phyloP scores from a whole-genome alignment of 2,888 invertebrate genomes.

The Scaptomyza flava region DNA sequence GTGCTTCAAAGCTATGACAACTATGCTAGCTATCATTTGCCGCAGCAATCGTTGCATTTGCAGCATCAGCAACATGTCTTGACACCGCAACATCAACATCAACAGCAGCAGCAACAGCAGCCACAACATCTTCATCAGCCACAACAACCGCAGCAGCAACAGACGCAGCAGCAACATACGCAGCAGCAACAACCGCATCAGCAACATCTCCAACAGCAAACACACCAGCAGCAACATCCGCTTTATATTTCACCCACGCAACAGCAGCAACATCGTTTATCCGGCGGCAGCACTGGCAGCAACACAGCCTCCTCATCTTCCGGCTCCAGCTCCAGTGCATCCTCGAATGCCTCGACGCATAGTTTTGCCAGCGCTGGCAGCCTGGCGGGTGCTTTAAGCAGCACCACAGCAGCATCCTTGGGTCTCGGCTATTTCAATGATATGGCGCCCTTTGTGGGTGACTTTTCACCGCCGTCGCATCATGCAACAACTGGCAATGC shows the following conservation, averaged over 20 bases:
- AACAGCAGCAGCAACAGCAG: constrained; percentile 56
- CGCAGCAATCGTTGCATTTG: constrained; percentile 70
- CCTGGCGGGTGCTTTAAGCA: constrained; percentile 69
- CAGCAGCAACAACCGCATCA: constrained; percentile 46
- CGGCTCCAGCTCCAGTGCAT: constrained; percentile 71
- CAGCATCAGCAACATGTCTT: constrained; percentile 60
- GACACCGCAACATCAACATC: constrained; percentile 42
- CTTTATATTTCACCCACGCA: constrained; percentile 63
- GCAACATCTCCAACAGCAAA: constrained; percentile 41
- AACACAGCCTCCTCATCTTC: constrained; percentile 66
- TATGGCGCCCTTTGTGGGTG: constrained; percentile 81
- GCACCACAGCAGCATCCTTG: constrained; percentile 77
- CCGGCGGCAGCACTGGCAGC: constrained; percentile 82
- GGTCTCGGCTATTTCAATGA: constrained; percentile 82
- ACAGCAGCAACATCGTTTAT: constrained; percentile 78
- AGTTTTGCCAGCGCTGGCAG: constrained; percentile 54
- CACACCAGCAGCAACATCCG: constrained; percentile 46
- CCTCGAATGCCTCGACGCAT: constrained; percentile 68
- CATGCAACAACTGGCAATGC: constrained; percentile 61
- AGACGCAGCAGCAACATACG: constrained; percentile 20
- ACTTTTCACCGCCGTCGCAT: constrained; percentile 72
- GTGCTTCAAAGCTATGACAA: constrained; percentile 84
- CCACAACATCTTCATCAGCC: constrained; percentile 43
- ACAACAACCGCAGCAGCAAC: constrained; percentile 31
- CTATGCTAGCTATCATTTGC: constrained; percentile 81